phyloP scores from a whole-genome alignment of 2,888 invertebrate genomes.

The Eristalis pertinax region DNA sequence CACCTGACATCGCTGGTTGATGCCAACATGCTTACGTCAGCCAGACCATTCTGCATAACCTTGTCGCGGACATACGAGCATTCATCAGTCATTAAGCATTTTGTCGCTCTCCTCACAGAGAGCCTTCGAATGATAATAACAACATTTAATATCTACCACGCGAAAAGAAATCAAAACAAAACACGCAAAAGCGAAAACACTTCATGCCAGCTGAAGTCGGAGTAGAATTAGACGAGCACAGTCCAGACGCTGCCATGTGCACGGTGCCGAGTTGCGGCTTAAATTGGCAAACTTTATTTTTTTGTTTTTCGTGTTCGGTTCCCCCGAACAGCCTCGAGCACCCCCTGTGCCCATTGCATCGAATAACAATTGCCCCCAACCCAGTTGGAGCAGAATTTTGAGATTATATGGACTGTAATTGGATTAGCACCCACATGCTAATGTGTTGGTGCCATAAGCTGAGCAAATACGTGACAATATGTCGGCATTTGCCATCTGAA shows the following conservation, averaged over 20 bases:
- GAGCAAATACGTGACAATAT: slow-evolving; percentile 25
- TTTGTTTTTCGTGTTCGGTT: not conserved
- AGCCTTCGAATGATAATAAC: not conserved
- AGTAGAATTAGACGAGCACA: not conserved
- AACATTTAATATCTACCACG: slow-evolving; percentile 14
- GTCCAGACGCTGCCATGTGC: not conserved
- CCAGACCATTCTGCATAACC: not conserved
- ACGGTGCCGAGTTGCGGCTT: not conserved
- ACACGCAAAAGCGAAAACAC: not conserved
- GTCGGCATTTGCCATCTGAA: not conserved
- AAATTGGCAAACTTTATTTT: slow-evolving; percentile 22
- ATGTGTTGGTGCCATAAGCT: not conserved
- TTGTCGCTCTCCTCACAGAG: not conserved
- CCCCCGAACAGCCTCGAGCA: not conserved
- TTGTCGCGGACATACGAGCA: not conserved
- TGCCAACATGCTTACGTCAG: not conserved
- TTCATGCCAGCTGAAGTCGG: not conserved
- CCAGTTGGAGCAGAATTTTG: not conserved
- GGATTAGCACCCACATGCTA: slow-evolving; percentile 31
- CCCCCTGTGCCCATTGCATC: not conserved
- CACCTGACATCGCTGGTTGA: no score
- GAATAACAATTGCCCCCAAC: slow-evolving; percentile 20
- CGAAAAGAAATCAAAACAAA: slow-evolving; percentile 6
- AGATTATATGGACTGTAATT: slow-evolving; percentile 33
- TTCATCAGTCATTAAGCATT: not conserved